phyloP scores from a whole-genome alignment of 2,797 vertebrate species.

The Artibeus lituratus region DNA sequence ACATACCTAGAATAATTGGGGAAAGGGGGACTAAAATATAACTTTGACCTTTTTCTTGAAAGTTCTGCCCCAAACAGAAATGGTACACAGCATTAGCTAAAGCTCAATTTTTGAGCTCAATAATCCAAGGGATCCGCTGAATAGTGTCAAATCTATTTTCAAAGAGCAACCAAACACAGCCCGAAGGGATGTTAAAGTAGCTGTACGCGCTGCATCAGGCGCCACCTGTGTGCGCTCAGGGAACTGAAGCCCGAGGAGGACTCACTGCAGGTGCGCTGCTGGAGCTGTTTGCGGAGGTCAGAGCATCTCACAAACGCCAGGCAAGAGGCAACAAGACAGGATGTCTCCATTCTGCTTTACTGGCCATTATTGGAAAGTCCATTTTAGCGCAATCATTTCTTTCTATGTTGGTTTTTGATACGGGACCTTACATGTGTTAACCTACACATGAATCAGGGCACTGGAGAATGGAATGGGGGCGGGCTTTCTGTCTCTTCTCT shows the following conservation, averaged over 20 bases:
- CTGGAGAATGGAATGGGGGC: neutral
- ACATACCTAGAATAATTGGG: neutral
- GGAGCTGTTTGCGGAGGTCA: neutral
- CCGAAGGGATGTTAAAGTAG: conserved; percentile 49
- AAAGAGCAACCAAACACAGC: conserved; percentile 55
- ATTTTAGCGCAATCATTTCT: neutral
- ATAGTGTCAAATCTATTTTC: conserved; percentile 65
- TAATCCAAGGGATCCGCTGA: conserved; percentile 64
- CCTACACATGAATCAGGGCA: neutral
- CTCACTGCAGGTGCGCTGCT: fast-evolving
- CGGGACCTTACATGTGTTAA: neutral
- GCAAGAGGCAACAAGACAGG: neutral
- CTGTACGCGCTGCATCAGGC: neutral
- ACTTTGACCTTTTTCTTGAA: neutral
- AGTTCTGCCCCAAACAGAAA: conserved; percentile 27
- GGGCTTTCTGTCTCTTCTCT: neutral
- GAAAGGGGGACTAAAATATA: neutral
- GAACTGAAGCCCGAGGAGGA: neutral
- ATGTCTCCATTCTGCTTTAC: neutral
- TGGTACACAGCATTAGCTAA: conserved; percentile 37
- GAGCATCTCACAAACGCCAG: neutral
- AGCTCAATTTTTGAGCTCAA: conserved; percentile 59
- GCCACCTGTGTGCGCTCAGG: neutral
- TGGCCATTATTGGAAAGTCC: neutral
- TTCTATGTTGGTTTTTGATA: neutral